Evolutionary conservation across 2,888 invertebrate species (phyloP).

Genomic region (Phragmatobia fuliginosa): DNA sequence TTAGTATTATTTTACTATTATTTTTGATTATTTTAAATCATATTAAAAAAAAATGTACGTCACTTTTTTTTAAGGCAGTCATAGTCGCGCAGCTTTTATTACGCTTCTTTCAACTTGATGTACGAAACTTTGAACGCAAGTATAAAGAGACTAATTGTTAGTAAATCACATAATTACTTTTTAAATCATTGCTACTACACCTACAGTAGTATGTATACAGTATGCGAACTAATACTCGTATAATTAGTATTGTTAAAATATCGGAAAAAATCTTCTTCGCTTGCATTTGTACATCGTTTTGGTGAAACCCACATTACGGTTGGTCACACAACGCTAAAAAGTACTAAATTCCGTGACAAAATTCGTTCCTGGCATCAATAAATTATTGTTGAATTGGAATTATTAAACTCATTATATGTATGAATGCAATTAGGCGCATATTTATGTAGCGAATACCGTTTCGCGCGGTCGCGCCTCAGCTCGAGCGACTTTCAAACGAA

Average conservation of each 20-base stretch:
- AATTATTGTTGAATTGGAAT: conserved; percentile 70
- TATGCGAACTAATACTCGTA: conserved; percentile 40
- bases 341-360: conserved; percentile 64
- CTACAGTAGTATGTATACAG: conserved; percentile 24
- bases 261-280: conserved; percentile 38
- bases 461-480: conserved; percentile 71
- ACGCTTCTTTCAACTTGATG: too few species aligned
- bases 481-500: conserved; percentile 76
- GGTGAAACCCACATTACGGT: conserved; percentile 51
- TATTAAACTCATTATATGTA: conserved; percentile 71
- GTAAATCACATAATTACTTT: conserved; percentile 47
- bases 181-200: conserved; percentile 30
- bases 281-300: conserved; percentile 31
- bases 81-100: too few species aligned
- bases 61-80: too few species aligned
- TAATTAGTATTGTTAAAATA: conserved; percentile 50
- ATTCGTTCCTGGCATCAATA: conserved; percentile 61
- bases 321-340: conserved; percentile 47
- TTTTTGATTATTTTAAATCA: too few species aligned
- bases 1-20: too few species aligned
- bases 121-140: too few species aligned
- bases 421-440: conserved; percentile 79
- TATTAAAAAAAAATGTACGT: too few species aligned
- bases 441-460: conserved; percentile 71
- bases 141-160: too few species aligned